These are phyloP conservation scores for Callitettix versicolor DNA, from an alignment of 1,140 invertebrate species.

Conservation along the genomic window DNA sequence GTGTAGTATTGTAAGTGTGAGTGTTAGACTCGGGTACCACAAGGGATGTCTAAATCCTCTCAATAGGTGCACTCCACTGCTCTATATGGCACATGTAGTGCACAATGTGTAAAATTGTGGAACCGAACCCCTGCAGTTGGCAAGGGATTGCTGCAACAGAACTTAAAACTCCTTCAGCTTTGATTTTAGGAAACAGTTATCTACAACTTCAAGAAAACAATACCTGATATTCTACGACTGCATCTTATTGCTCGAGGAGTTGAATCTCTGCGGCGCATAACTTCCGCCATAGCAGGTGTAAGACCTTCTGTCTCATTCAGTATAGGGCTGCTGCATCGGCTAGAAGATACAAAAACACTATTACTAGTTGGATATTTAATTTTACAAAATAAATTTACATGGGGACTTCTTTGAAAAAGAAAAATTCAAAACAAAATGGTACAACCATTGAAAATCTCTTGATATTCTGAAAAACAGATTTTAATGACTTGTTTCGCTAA, in stretches of 20 bases:
- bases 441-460: neutral
- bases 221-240: too few relatives aligned
- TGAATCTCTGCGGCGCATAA: conserved; percentile 16
- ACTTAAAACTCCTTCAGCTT: too few relatives aligned
- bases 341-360: neutral
- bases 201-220: too few relatives aligned
- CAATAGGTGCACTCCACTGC: too few relatives aligned
- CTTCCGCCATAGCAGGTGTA: conserved; percentile 36
- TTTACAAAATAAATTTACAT: neutral
- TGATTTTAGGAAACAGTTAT: too few relatives aligned
- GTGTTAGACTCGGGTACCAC: too few relatives aligned
- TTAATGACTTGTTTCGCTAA: neutral
- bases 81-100: too few relatives aligned
- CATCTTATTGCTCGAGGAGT: neutral
- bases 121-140: too few relatives aligned
- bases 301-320: conserved; percentile 16
- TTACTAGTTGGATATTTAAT: neutral
- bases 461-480: neutral
- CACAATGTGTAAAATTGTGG: too few relatives aligned
- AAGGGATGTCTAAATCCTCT: too few relatives aligned
- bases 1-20: too few relatives aligned
- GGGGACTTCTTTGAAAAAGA: neutral
- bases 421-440: neutral
- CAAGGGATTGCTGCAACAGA: too few relatives aligned
- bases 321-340: conserved; percentile 13